Percentiles rank a stretch among this genome's conserved stretches.
Conservation (phyloP, 2,113 vertebrate genomes). For the Plestiodon gilberti region DNA sequence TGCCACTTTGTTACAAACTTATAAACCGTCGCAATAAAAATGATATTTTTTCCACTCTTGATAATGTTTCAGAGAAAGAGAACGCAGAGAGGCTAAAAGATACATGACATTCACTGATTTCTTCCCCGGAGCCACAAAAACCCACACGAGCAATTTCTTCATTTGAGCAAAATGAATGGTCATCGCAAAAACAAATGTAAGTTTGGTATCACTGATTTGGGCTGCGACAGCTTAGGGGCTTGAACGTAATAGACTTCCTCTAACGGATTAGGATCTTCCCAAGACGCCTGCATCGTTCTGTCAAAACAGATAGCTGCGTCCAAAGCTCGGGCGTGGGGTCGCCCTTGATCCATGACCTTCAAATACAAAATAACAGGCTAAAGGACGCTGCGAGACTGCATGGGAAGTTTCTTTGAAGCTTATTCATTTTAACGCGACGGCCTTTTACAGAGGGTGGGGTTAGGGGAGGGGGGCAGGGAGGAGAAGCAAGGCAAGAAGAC, state of each 20-base stretch:
- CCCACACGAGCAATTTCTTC: slow-evolving; percentile 77
- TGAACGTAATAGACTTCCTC: slow-evolving; percentile 81
- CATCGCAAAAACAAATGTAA: slow-evolving; percentile 82
- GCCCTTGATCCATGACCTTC: slow-evolving; percentile 80
- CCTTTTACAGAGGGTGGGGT: slow-evolving; percentile 36
- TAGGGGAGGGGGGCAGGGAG: neutral
- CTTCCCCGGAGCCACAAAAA: slow-evolving; percentile 79
- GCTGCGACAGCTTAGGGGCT: slow-evolving; percentile 79
- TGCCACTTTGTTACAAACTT: slow-evolving; percentile 72
- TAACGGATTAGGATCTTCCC: slow-evolving; percentile 77
- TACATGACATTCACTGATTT: slow-evolving; percentile 84
- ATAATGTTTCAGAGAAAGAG: slow-evolving; percentile 71
- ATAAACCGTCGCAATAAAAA: slow-evolving; percentile 76
- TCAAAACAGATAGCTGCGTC: slow-evolving; percentile 72
- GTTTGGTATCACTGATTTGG: slow-evolving; percentile 77
- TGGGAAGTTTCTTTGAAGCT: slow-evolving; percentile 69
- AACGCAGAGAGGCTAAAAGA: slow-evolving; percentile 77
- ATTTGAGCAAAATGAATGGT: slow-evolving; percentile 84
- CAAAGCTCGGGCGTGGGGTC: slow-evolving; percentile 72
- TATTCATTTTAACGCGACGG: slow-evolving; percentile 66
- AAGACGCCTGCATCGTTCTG: slow-evolving; percentile 73
- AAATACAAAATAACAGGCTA: slow-evolving; percentile 72
- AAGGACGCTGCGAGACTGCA: slow-evolving; percentile 50
- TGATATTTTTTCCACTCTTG: slow-evolving; percentile 66
- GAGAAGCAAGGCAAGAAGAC: slow-evolving; percentile 35